A percentile compares a stretch with the other conserved stretches of the same genome.
phyloP scores from a whole-genome alignment of 2,797 vertebrate genomes.

The Epinephelus awoara region DNA sequence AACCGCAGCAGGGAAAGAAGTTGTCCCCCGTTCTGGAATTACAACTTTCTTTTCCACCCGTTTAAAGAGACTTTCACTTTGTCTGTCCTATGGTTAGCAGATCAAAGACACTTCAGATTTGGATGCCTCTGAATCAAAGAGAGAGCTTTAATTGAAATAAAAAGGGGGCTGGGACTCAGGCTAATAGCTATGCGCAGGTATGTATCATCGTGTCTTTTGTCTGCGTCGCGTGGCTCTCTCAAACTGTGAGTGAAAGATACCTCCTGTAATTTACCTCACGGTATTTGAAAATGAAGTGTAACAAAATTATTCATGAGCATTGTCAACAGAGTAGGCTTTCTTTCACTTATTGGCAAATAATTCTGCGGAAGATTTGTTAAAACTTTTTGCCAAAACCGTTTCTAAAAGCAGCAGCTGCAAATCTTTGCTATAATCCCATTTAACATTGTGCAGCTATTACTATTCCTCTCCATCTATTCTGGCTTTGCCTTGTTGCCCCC shows the following conservation, averaged over 20 bases:
- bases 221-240: slow-evolving; percentile 45
- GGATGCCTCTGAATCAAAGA: slow-evolving; percentile 74
- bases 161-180: slow-evolving; percentile 50
- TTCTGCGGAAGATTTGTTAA: slow-evolving; percentile 51
- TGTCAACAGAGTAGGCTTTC: slow-evolving; percentile 38
- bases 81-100: slow-evolving; percentile 70
- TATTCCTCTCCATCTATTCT: slow-evolving; percentile 54
- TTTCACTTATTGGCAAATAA: slow-evolving; percentile 52
- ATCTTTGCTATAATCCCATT: slow-evolving; percentile 55
- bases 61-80: slow-evolving; percentile 67
- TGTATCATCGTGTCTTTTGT: slow-evolving; percentile 54
- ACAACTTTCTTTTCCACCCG: slow-evolving; percentile 54
- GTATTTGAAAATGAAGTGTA: slow-evolving; percentile 66
- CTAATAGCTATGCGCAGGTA: slow-evolving; percentile 67
- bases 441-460: slow-evolving; percentile 44
- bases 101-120: slow-evolving; percentile 80
- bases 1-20: slow-evolving; percentile 67
- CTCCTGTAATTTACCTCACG: slow-evolving; percentile 31
- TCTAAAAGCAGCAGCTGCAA: slow-evolving; percentile 51
- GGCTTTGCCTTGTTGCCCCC: slow-evolving; percentile 46
- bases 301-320: slow-evolving; percentile 71
- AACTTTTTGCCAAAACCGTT: slow-evolving; percentile 56
- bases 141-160: slow-evolving; percentile 82
- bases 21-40: slow-evolving; percentile 69
- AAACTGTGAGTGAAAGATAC: slow-evolving; percentile 47